phyloP scores from a whole-genome alignment of 2,888 invertebrate species.

The Amblyjoppa proteus region DNA sequence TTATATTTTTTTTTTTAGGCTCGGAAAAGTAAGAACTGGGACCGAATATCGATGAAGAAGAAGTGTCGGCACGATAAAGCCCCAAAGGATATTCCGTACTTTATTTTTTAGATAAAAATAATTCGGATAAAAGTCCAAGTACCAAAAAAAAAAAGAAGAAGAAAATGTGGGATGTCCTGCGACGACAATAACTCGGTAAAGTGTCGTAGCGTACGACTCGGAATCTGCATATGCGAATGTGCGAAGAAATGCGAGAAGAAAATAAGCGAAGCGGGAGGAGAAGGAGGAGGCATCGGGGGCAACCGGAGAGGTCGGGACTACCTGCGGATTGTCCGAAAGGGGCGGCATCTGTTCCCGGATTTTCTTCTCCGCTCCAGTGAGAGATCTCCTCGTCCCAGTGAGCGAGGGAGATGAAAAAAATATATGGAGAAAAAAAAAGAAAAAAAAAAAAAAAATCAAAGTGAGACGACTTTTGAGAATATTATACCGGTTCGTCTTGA shows the following conservation, averaged over 20 bases:
- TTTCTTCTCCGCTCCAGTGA: conserved; percentile 68
- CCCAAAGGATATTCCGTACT: no score
- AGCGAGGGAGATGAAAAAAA: conserved; percentile 24
- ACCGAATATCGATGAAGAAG: no score
- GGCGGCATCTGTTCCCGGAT: conserved; percentile 76
- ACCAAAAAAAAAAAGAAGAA: no score
- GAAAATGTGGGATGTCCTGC: background rate
- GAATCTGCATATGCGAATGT: conserved; percentile 72
- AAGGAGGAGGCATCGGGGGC: no score
- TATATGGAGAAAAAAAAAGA: background rate
- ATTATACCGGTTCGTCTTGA: conserved; percentile 49
- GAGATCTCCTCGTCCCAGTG: conserved; percentile 34
- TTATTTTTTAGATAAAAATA: no score
- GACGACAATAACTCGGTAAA: background rate
- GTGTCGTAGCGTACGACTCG: background rate
- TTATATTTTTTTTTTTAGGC: no score
- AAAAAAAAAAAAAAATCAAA: conserved; percentile 9
- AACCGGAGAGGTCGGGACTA: conserved; percentile 43
- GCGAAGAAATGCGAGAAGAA: conserved; percentile 4
- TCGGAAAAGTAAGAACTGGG: no score
- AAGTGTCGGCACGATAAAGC: no score
- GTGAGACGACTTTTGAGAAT: conserved; percentile 34
- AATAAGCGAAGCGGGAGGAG: conserved; percentile 15
- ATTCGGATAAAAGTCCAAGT: no score
- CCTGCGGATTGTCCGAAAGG: conserved; percentile 66